Evolutionary conservation across 2,113 vertebrate genomes (phyloP), one percentile per base, ranked within the genome.

Genomic region (Zingel zingel): DNA sequence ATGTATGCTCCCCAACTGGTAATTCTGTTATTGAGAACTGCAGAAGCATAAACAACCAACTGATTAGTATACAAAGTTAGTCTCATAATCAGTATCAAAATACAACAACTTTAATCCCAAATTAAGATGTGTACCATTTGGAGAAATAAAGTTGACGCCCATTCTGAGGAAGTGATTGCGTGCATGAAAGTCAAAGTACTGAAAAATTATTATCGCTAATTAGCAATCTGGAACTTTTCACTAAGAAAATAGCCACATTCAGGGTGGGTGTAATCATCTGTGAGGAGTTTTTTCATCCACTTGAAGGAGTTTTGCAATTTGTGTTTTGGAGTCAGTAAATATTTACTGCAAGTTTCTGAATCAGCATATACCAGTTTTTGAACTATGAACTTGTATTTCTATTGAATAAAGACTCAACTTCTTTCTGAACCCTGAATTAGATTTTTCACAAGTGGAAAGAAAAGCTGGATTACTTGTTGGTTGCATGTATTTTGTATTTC

Each of bases 111-210:
- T 76, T 59, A 63, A 69, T 50, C 62, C 15, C 19, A 77, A 54
- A 74, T 50, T 21, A 27, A 75, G 61, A 82, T 5, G 8, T 59
- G 15, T 39, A 12, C 3, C 39, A 79, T 57, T 64, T 63, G 36
- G 14, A 39, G 1, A 33, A 33, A 62, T 25, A 67, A 69, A 61
- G 13, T 25, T 25, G 25, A 71, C 61, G n/a, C 80, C 66, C 79
- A 79, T 69, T n/a, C 63, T 0, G 45, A 75, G 51, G n/a, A 50
- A 81, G 64, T 19, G 51, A 83, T 57, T 66, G 64, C 30, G 30
- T 57, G 50, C 62, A 62, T 81, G 67, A 33, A 83, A 73, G 43
- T 77, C 33, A 81, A 74, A 62, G 36, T 30, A 15, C 15, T 79
- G 59, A 76, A 77, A 43, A 77, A 30, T 70, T 75, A 65, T 73